These are phyloP conservation scores for Spondyliosoma cantharus DNA, from an alignment of 2,797 vertebrate genomes.

Conservation along the genomic window DNA sequence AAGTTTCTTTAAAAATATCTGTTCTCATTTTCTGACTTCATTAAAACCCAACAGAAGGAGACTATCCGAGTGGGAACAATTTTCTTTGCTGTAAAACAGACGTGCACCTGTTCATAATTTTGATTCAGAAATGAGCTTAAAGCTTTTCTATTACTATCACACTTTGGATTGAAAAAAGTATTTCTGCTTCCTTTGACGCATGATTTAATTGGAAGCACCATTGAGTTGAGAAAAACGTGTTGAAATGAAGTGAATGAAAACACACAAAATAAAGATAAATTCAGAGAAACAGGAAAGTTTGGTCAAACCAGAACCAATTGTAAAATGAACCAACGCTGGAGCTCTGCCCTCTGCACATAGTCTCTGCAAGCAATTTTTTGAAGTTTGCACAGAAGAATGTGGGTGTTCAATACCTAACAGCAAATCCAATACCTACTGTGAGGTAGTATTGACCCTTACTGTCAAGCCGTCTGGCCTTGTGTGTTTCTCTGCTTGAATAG, in stretches of 20 bases:
- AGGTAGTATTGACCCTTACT: constrained; percentile 54
- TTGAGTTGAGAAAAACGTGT: neutral
- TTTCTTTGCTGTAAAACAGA: neutral
- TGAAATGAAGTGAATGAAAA: neutral
- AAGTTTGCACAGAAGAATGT: constrained; percentile 34
- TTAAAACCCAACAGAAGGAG: neutral
- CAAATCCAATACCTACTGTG: constrained; percentile 49
- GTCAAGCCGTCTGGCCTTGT: constrained; percentile 32
- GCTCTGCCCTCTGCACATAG: neutral
- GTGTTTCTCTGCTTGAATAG: constrained; percentile 25
- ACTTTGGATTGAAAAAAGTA: neutral
- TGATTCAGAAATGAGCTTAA: neutral
- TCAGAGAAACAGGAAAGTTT: neutral
- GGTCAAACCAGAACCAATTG: constrained; percentile 1
- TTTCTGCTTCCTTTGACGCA: neutral
- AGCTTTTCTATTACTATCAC: neutral
- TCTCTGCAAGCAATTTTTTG: constrained; percentile 4
- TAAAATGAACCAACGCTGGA: constrained; percentile 13
- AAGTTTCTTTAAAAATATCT: no score
- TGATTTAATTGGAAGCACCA: neutral
- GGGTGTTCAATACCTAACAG: constrained; percentile 37
- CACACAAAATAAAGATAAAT: neutral
- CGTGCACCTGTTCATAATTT: neutral
- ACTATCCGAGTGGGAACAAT: neutral
- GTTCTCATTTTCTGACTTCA: neutral